phyloP scores from a whole-genome alignment of 2,113 vertebrate species.

The Pagrus major region DNA sequence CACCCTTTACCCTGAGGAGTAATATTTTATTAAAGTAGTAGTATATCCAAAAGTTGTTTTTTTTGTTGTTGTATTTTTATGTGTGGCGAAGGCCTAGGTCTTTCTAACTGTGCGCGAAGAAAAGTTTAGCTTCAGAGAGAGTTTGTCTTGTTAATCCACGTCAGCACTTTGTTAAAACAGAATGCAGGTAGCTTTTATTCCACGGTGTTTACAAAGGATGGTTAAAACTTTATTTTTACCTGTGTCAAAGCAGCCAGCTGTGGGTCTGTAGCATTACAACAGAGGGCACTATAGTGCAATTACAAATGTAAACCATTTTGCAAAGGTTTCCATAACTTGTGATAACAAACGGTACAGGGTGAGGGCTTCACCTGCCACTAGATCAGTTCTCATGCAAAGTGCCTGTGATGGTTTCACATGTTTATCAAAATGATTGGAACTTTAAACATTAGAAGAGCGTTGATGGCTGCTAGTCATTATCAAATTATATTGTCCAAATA shows the following conservation, averaged over 20 bases:
- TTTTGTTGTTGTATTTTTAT: background rate
- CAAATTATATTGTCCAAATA: background rate
- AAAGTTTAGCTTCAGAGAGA: background rate
- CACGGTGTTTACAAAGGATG: background rate
- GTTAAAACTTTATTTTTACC: background rate
- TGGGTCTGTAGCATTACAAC: background rate
- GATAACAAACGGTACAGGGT: background rate
- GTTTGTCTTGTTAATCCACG: background rate
- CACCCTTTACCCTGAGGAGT: constrained; percentile 10
- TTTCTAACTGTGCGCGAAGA: background rate
- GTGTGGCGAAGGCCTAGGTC: background rate
- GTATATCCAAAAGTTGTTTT: background rate
- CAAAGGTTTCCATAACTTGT: background rate
- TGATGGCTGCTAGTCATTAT: background rate
- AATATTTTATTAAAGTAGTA: no score
- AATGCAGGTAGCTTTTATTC: background rate
- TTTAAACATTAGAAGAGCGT: background rate
- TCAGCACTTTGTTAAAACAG: background rate
- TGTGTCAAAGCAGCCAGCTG: background rate
- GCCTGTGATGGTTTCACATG: background rate
- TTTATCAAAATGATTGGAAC: background rate
- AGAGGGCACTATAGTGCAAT: constrained; percentile 32
- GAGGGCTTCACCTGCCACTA: background rate
- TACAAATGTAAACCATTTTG: background rate
- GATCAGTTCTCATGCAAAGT: background rate